phyloP scores from a whole-genome alignment of 2,113 vertebrate species.

The Stictonetta naevosa region DNA sequence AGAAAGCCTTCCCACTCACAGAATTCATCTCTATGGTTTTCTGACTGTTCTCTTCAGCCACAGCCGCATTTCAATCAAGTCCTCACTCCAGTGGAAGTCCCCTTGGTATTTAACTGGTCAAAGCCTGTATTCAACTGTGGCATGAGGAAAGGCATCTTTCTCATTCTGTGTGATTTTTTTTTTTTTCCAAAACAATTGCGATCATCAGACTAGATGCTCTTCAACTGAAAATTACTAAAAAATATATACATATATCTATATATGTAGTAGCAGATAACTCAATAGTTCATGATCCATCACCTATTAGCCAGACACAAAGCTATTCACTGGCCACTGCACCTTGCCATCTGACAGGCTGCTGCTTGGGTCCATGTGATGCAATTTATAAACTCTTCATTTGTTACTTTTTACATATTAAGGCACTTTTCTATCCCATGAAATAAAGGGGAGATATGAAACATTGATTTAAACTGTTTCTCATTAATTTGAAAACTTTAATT shows the following conservation, averaged over 20 bases:
- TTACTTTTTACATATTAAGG: background rate
- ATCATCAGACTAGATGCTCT: background rate
- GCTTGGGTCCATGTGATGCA: background rate
- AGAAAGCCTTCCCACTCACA: background rate
- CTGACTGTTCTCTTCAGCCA: background rate
- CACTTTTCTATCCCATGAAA: background rate
- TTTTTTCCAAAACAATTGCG: background rate
- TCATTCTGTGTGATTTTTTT: background rate
- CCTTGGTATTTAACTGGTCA: background rate
- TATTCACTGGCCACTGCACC: background rate
- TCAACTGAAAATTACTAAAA: background rate
- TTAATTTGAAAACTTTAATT: background rate
- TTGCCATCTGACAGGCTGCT: background rate
- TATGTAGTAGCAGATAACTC: background rate
- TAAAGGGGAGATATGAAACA: background rate
- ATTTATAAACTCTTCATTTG: background rate
- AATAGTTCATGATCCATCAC: background rate
- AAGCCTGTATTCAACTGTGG: background rate
- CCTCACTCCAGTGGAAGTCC: background rate
- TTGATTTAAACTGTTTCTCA: background rate
- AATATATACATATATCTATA: background rate
- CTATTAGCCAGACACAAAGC: background rate
- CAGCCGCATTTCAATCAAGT: background rate
- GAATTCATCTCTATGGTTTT: background rate
- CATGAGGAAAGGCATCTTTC: background rate